Evolutionary conservation across 2,888 invertebrate genomes (phyloP), one percentile per base, ranked within the genome.

Genomic region (Acleris cristana): DNA sequence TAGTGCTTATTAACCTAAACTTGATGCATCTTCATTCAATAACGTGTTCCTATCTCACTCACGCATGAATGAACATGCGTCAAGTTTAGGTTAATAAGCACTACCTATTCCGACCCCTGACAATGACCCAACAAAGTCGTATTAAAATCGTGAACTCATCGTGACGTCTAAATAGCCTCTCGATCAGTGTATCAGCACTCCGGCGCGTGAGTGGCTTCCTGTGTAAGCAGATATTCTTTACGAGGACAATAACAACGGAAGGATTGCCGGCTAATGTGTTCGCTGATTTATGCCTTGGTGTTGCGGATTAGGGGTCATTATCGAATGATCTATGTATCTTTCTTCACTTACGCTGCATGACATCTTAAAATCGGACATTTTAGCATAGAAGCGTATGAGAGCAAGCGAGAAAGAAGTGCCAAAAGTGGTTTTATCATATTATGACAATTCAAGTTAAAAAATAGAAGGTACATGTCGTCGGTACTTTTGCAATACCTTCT

Each of bases 201-300:
- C 21, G 52, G 66, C 63, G 34, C 34, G 55, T 64, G 73, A 74
- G 80, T 75, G 79, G 79, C 75, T 82, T 82, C 62, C 72, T 58
- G 65, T 69, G 65, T 70, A 61, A 7, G 21, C 57, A 21, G 57
- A 45, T 56, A 21, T 44, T 30, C 45, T 56, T 56, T 56, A 48
- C 18, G 53, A 14, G 51, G 57, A 62, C 62, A 45, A 64, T 48
- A 64, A 64, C 67, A 54, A 51, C 49, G 58, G 58, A 65, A 66
- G 56, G 52, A 61, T 61, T 61, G 61, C n/a, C 30, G 52, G 60
- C 21, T 56, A 52, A 48, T 45, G 49, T 16, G 19, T 16, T 7
- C 34, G 16, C 59, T 55, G 60, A 65, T 65, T 65, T 65, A 65
- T 40, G 26, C 40, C 18, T 34, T 18, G 26, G 55, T 55, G 18